phyloP scores from a whole-genome alignment of 2,888 invertebrate genomes.

The Prosapia bicincta region DNA sequence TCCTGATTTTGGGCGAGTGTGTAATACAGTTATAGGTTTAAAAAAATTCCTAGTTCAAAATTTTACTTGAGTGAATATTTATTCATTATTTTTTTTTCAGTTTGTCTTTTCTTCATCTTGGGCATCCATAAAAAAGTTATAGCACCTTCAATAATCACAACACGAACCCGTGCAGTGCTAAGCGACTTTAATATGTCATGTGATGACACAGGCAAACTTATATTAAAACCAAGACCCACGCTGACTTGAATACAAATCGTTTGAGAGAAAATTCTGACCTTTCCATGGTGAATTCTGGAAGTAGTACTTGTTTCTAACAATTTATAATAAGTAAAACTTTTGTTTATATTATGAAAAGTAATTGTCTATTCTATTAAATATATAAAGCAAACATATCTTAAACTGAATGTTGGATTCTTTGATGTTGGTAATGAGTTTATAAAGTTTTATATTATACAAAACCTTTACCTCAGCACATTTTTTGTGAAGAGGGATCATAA shows the following conservation, averaged over 20 bases:
- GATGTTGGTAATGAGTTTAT: no score
- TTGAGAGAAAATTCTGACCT: neutral
- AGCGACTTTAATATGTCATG: conserved; percentile 98
- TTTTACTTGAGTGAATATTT: no score
- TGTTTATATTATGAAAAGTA: no score
- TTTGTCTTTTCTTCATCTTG: conserved; percentile 78
- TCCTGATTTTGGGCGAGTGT: no score
- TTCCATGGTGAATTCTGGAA: neutral
- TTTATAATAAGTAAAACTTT: no score
- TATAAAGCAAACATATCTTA: no score
- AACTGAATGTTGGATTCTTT: no score
- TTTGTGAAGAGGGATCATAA: no score
- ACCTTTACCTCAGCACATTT: no score
- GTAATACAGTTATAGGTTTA: neutral
- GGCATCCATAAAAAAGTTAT: conserved; percentile 96
- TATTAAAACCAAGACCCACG: conserved; percentile 82
- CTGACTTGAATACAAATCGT: conserved; percentile 19
- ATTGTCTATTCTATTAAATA: no score
- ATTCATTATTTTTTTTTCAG: conserved; percentile 50
- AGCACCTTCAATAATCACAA: conserved; percentile 93
- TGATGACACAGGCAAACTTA: conserved; percentile 94
- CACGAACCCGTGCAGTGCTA: conserved; percentile 83
- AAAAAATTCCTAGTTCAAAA: neutral
- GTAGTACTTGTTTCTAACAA: no score
- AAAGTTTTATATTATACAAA: no score